Evolutionary conservation across 2,113 vertebrate genomes (phyloP).

Genomic region (Gasterosteus nipponicus): DNA sequence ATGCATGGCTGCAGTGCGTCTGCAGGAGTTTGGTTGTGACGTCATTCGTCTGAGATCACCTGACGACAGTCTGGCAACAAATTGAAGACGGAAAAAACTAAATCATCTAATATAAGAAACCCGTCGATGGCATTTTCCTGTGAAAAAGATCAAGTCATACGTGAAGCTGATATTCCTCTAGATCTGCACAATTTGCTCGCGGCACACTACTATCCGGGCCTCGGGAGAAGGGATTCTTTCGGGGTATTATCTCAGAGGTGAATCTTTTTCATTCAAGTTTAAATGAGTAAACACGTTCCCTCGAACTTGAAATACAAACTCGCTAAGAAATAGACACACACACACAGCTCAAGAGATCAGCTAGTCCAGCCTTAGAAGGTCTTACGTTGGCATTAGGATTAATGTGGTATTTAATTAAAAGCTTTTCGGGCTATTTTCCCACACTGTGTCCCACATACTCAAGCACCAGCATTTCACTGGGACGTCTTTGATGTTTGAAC

Average conservation of each 20-base stretch:
- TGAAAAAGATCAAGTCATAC: neutral
- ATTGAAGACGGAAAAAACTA: too few relatives aligned
- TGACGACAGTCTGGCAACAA: neutral
- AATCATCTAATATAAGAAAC: neutral
- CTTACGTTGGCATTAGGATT: conserved; percentile 41
- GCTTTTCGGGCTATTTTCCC: conserved; percentile 54
- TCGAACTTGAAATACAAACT: neutral
- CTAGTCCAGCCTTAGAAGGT: neutral
- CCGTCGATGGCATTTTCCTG: conserved; percentile 15
- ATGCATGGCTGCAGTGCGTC: neutral
- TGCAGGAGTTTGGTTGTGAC: neutral
- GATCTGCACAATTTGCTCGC: neutral
- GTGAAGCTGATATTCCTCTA: conserved; percentile 2
- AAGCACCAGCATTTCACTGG: neutral
- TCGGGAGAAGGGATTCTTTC: neutral
- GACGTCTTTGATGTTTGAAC: conserved; percentile 3
- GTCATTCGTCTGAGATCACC: neutral
- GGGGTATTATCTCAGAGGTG: neutral
- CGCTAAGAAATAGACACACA: conserved; percentile 12
- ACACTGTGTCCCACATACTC: conserved; percentile 1
- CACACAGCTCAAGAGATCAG: neutral
- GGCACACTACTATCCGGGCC: neutral
- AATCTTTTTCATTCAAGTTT: neutral
- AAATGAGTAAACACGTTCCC: neutral
- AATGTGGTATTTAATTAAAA: conserved; percentile 58